Percentiles rank a stretch among this genome's conserved stretches.
Evolutionary conservation across 2,113 vertebrate species (phyloP).

Genomic region (Turnix velox): DNA sequence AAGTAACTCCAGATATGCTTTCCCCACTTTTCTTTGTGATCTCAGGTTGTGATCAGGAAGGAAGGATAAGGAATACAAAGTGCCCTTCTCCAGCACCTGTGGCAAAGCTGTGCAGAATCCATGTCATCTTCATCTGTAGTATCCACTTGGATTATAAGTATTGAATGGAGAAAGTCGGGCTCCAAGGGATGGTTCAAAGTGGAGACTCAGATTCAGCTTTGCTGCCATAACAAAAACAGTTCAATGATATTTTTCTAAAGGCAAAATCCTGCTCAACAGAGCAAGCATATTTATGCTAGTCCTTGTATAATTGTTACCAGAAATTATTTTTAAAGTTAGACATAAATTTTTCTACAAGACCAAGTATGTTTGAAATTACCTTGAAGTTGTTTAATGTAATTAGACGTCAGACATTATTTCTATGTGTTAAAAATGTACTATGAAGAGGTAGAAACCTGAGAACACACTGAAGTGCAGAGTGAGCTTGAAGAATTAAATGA

Average conservation of each 20-base stretch:
- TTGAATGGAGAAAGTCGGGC: background rate
- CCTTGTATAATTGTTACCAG: background rate
- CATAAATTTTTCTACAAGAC: background rate
- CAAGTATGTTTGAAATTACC: slow-evolving; percentile 19
- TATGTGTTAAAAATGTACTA: slow-evolving; percentile 16
- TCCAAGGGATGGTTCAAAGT: background rate
- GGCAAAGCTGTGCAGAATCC: background rate
- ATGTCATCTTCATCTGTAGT: background rate
- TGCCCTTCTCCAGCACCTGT: background rate
- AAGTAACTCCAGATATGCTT: slow-evolving; percentile 29
- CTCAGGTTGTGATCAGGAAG: background rate
- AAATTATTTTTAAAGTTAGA: slow-evolving; percentile 1
- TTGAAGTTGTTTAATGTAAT: slow-evolving; percentile 6
- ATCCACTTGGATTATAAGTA: background rate
- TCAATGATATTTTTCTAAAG: background rate
- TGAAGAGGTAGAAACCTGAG: slow-evolving; percentile 42
- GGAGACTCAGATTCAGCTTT: background rate
- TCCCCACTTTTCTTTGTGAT: slow-evolving; percentile 15
- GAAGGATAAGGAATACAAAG: background rate
- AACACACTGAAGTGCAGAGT: slow-evolving; percentile 11
- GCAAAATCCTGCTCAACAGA: background rate
- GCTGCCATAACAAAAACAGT: background rate
- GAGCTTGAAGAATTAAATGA: slow-evolving; percentile 40
- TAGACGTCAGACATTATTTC: slow-evolving; percentile 21
- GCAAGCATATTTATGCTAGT: background rate